Conservation (phyloP, 2,113 vertebrate genomes). For the Xenotilapia leptura region DNA sequence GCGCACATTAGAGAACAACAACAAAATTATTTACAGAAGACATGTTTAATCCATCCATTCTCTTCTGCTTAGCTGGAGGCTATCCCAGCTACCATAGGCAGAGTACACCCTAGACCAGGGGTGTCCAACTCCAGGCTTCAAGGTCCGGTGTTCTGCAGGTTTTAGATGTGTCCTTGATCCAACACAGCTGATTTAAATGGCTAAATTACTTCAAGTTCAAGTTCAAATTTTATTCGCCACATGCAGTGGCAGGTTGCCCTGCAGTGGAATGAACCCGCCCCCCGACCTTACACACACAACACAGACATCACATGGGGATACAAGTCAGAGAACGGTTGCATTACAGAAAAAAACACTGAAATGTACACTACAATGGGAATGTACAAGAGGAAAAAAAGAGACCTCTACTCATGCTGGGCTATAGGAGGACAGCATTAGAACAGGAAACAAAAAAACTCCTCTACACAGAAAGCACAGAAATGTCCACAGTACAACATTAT, state of each 20-base stretch:
- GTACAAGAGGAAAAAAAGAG: not conserved
- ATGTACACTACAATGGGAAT: not conserved
- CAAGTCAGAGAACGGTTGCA: not conserved
- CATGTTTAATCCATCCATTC: not conserved
- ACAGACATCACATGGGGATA: not conserved
- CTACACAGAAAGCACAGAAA: too few species aligned
- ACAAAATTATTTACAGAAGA: not conserved
- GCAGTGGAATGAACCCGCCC: not conserved
- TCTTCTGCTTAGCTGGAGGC: not conserved
- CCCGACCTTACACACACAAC: not conserved
- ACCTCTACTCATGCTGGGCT: not conserved
- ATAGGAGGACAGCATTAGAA: too few species aligned
- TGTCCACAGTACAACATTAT: too few species aligned
- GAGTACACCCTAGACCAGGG: not conserved
- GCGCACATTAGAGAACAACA: not conserved
- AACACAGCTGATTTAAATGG: not conserved
- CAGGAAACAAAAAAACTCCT: too few species aligned
- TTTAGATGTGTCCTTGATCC: not conserved
- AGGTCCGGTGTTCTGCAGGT: not conserved
- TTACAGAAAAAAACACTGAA: not conserved
- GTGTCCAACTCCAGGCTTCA: not conserved
- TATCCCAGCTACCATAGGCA: not conserved
- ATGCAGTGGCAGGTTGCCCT: not conserved
- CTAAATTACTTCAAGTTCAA: not conserved
- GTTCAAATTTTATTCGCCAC: not conserved